Conservation (phyloP, 2,888 invertebrate genomes). For the Nemoura dubitans region DNA sequence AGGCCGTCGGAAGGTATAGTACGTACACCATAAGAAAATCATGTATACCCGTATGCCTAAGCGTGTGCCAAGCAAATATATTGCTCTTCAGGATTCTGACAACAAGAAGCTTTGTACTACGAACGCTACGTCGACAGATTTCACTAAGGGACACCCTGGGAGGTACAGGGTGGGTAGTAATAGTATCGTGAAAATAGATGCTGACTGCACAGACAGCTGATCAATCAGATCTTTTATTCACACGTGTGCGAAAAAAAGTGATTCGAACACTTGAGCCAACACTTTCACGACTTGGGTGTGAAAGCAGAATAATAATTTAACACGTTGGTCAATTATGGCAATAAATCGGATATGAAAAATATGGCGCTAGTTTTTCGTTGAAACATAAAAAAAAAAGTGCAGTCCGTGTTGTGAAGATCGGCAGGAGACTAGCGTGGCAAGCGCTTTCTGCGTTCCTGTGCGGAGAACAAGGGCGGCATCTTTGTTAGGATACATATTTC, state of each 20-base stretch:
- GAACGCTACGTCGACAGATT: too few species aligned
- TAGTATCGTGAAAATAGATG: background rate
- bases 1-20: too few species aligned
- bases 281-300: background rate
- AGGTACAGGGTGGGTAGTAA: too few species aligned
- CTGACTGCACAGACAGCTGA: background rate
- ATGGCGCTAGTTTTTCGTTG: background rate
- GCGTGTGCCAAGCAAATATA: background rate
- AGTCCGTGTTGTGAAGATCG: too few species aligned
- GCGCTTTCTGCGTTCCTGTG: too few species aligned
- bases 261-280: background rate
- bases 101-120: background rate
- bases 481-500: background rate
- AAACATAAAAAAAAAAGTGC: background rate
- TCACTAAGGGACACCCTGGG: too few species aligned
- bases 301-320: background rate
- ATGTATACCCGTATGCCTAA: background rate
- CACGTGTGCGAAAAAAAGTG: background rate
- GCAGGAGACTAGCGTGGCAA: too few species aligned
- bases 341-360: background rate
- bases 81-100: background rate
- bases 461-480: background rate
- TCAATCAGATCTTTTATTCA: background rate
- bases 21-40: background rate
- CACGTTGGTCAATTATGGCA: background rate